phyloP scores from a whole-genome alignment of 1,140 invertebrate species.

The Trypoxylus dichotomus region DNA sequence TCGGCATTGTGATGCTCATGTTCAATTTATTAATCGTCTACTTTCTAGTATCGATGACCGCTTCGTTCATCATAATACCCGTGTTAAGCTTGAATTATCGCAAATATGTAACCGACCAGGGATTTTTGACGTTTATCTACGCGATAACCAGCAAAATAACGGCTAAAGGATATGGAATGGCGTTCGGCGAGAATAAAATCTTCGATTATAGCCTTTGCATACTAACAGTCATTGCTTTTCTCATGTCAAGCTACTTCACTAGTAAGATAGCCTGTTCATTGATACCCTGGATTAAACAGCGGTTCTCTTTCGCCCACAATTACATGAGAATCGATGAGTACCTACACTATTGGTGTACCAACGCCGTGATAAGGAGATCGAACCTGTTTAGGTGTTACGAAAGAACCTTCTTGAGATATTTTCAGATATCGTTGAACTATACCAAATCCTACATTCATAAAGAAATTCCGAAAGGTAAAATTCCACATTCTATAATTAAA shows the following conservation, averaged over 20 bases:
- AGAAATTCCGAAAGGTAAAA: not conserved
- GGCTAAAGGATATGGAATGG: not conserved
- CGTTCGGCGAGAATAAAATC: not conserved
- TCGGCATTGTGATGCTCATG: not conserved
- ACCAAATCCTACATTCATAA: not conserved
- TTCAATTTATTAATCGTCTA: not conserved
- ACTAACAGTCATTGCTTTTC: not conserved
- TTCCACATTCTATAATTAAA: slow-evolving; percentile 13
- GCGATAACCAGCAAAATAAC: not conserved
- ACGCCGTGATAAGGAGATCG: too few relatives aligned
- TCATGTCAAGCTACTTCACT: not conserved
- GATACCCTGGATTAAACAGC: not conserved
- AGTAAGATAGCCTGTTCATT: not conserved
- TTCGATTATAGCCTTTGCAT: slow-evolving; percentile 9
- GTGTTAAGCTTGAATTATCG: not conserved
- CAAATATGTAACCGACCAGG: not conserved
- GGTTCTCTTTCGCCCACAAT: not conserved
- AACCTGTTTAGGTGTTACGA: not conserved
- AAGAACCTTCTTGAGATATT: not conserved
- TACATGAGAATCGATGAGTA: not conserved
- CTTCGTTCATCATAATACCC: not conserved
- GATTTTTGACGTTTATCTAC: not conserved
- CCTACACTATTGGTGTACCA: not conserved
- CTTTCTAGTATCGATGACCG: not conserved
- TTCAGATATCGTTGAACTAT: not conserved